phyloP scores from a whole-genome alignment of 2,888 invertebrate genomes.

The Troides oblongomaculatus region DNA sequence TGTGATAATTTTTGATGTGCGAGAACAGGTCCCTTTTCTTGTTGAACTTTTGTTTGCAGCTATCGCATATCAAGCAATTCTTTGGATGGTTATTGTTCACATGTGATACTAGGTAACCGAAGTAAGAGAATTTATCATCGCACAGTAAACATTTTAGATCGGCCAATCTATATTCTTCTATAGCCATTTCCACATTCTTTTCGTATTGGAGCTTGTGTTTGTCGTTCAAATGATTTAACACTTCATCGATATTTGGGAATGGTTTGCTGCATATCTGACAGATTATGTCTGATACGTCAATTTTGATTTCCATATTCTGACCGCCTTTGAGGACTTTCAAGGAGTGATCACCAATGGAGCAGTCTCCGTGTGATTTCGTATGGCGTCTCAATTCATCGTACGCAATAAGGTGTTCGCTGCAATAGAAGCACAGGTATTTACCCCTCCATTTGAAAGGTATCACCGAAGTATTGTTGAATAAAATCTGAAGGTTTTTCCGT shows the following conservation, averaged over 20 bases:
- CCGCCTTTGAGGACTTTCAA: constrained; percentile 69
- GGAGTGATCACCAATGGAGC: constrained; percentile 64
- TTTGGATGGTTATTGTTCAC: constrained; percentile 68
- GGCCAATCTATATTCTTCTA: constrained; percentile 61
- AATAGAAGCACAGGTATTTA: constrained; percentile 71
- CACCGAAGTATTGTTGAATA: constrained; percentile 70
- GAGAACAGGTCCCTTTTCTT: constrained; percentile 69
- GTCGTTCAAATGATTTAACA: constrained; percentile 54
- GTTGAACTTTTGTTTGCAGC: constrained; percentile 69
- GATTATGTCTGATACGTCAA: constrained; percentile 62
- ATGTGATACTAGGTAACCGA: constrained; percentile 69
- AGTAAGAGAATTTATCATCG: constrained; percentile 64
- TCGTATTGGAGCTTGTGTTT: constrained; percentile 65
- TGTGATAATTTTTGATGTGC: constrained; percentile 70
- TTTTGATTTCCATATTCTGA: constrained; percentile 72
- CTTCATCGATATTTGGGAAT: constrained; percentile 48
- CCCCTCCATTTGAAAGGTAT: constrained; percentile 77
- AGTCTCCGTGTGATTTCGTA: constrained; percentile 63
- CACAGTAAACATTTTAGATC: constrained; percentile 62
- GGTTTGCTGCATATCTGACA: constrained; percentile 61
- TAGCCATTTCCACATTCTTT: constrained; percentile 63
- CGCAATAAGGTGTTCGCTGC: constrained; percentile 62
- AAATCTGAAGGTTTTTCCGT: constrained; percentile 63
- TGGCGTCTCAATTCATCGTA: constrained; percentile 61
- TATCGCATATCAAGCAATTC: constrained; percentile 68